These are phyloP conservation scores for Gymnobelideus leadbeateri DNA, from an alignment of 2,113 vertebrate genomes.

Conservation along the genomic window DNA sequence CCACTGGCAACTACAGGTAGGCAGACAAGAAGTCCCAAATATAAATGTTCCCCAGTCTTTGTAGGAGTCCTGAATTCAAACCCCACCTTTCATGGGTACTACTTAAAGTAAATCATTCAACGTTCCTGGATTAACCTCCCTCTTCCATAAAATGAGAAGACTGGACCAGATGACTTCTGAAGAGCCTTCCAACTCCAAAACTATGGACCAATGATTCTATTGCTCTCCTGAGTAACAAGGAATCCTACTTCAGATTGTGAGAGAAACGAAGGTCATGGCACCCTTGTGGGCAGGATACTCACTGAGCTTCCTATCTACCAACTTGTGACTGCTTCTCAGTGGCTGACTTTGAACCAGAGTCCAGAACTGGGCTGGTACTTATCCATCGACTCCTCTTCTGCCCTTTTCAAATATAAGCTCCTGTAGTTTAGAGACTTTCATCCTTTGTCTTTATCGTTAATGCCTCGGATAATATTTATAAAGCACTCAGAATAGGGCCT, in stretches of 20 bases:
- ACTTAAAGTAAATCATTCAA: background rate
- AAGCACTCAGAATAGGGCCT: background rate
- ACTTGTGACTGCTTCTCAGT: background rate
- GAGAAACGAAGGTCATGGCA: background rate
- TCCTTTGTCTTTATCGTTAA: background rate
- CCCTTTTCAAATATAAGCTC: background rate
- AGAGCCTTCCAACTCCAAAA: background rate
- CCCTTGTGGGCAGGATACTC: background rate
- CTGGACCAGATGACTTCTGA: background rate
- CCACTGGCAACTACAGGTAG: background rate
- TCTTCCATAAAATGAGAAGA: background rate
- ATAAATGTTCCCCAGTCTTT: background rate
- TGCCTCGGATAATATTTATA: background rate
- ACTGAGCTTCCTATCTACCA: background rate
- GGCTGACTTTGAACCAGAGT: slow-evolving; percentile 14
- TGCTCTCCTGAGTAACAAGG: background rate
- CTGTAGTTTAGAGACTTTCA: background rate
- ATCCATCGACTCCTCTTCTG: background rate
- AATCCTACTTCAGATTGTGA: background rate
- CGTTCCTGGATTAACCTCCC: background rate
- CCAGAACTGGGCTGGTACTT: background rate
- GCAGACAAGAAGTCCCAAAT: background rate
- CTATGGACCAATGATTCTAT: background rate
- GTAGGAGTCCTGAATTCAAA: background rate
- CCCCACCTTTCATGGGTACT: background rate